Percentiles rank a stretch among this genome's conserved stretches.
Conservation (phyloP, 2,113 vertebrate genomes). For the Dendropsophus ebraccatus region DNA sequence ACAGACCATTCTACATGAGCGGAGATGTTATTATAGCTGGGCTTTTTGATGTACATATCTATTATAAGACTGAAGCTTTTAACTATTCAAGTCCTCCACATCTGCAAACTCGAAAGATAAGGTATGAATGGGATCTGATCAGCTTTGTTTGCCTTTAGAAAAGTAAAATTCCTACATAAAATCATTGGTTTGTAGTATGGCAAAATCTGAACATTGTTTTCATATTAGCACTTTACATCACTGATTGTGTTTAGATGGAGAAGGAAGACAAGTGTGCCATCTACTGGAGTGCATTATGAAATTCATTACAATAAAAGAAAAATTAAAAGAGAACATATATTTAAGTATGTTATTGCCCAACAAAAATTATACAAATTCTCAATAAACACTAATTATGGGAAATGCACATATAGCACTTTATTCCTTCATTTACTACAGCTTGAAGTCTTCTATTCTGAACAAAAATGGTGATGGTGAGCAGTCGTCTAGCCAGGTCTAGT, state of each 20-base stretch:
- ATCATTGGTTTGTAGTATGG: not conserved
- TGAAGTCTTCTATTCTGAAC: too few relatives aligned
- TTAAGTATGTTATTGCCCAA: too few relatives aligned
- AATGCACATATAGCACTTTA: too few relatives aligned
- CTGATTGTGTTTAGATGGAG: too few relatives aligned
- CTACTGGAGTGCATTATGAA: not conserved
- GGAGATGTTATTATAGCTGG: constrained; percentile 52
- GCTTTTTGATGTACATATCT: constrained; percentile 55
- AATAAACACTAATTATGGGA: too few relatives aligned
- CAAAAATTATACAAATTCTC: too few relatives aligned
- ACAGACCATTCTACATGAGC: constrained; percentile 50
- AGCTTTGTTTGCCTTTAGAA: not conserved
- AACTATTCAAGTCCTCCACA: constrained; percentile 51
- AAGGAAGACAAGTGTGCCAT: not conserved
- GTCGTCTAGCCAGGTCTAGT: too few relatives aligned
- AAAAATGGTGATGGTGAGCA: too few relatives aligned
- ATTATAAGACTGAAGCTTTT: constrained; percentile 51
- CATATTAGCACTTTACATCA: not conserved
- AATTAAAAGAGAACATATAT: too few relatives aligned
- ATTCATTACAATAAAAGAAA: too few relatives aligned
- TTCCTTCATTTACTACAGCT: too few relatives aligned
- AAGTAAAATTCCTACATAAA: not conserved
- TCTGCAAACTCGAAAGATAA: constrained; percentile 51
- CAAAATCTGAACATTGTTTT: not conserved
- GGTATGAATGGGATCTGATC: constrained; percentile 23